These are phyloP conservation scores for Planococcus citri DNA, from an alignment of 1,140 invertebrate species.

Conservation along the genomic window DNA sequence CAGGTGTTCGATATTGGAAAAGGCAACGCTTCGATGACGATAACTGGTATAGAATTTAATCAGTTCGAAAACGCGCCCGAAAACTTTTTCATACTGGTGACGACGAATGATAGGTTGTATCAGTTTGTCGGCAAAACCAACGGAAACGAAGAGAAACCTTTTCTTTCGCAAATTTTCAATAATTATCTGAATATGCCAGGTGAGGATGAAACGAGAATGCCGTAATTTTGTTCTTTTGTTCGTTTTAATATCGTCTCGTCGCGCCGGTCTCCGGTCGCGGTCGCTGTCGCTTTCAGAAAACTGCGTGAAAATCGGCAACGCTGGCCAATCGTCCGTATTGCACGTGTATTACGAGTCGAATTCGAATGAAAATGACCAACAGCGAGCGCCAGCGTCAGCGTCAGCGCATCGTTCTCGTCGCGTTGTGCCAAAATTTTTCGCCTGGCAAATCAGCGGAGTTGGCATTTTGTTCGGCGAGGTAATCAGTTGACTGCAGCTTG, in stretches of 20 bases:
- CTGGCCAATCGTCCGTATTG: neutral
- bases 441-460: neutral
- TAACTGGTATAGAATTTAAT: constrained; percentile 76
- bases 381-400: neutral
- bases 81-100: constrained; percentile 67
- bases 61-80: constrained; percentile 50
- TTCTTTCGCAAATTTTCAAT: constrained; percentile 68
- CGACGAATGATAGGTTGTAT: constrained; percentile 69
- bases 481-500: neutral
- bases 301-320: too few species aligned
- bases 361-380: neutral
- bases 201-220: constrained; percentile 33
- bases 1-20: constrained; percentile 74
- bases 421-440: neutral
- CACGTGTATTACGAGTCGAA: neutral
- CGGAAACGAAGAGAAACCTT: constrained; percentile 58
- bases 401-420: too few species aligned
- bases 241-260: too few species aligned
- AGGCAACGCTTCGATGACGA: constrained; percentile 52
- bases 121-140: constrained; percentile 67
- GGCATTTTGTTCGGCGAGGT: neutral
- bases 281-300: too few species aligned
- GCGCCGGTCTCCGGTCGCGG: too few species aligned
- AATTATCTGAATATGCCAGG: constrained; percentile 63
- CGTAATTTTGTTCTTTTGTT: neutral